Evolutionary conservation across 1,140 invertebrate genomes (phyloP).

Genomic region (Zaprionus inermis): DNA sequence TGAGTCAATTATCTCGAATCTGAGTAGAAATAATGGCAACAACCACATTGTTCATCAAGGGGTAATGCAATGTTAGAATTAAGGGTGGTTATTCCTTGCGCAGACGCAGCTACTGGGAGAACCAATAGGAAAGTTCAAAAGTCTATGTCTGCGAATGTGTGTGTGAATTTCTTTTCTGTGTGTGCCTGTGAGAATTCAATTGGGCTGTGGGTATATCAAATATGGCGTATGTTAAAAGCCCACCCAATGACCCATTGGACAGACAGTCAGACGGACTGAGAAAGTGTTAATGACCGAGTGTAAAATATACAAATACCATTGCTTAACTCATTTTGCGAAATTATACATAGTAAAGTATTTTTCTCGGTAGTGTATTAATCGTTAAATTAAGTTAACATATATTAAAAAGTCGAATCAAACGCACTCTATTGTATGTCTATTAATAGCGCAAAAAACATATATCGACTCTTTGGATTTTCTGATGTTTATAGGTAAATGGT

Average conservation of each 20-base stretch:
- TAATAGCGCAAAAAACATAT: too few relatives aligned
- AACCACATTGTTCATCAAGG: constrained; percentile 24
- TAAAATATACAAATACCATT: constrained; percentile 22
- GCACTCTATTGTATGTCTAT: too few relatives aligned
- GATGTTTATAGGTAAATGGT: too few relatives aligned
- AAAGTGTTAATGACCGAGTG: constrained; percentile 25
- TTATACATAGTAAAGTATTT: too few relatives aligned
- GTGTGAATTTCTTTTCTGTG: not conserved
- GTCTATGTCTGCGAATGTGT: constrained; percentile 20
- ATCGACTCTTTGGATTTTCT: too few relatives aligned
- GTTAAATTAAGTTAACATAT: too few relatives aligned
- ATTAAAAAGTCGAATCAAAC: too few relatives aligned
- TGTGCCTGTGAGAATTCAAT: constrained; percentile 43
- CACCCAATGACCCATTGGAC: constrained; percentile 30
- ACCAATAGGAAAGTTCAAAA: constrained; percentile 67
- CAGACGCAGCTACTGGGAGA: constrained; percentile 58
- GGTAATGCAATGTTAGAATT: constrained; percentile 33
- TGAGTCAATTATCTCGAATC: not conserved
- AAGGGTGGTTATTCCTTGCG: constrained; percentile 57
- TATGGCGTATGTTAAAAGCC: constrained; percentile 62
- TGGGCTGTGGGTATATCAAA: constrained; percentile 65
- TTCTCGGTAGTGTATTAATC: too few relatives aligned
- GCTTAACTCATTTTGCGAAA: not conserved
- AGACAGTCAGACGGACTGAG: not conserved
- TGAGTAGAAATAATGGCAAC: not conserved